phyloP scores from a whole-genome alignment of 2,113 vertebrate genomes.

The Sinocyclocheilus anophthalmus region DNA sequence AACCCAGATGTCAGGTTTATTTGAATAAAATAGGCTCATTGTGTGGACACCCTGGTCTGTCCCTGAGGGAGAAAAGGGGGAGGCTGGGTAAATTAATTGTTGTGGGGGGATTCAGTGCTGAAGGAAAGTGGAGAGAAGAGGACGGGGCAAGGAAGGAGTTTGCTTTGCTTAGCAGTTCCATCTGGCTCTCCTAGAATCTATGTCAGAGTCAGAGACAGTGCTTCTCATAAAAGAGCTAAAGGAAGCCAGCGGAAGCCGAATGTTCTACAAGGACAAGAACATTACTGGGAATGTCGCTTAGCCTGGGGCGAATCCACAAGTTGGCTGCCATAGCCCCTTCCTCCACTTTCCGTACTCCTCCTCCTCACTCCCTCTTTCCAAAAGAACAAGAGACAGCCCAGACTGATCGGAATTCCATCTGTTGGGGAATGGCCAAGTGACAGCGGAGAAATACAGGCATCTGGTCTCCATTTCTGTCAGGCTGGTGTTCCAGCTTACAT shows the following conservation, averaged over 20 bases:
- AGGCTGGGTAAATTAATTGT: constrained; percentile 52
- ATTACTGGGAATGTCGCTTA: constrained; percentile 99
- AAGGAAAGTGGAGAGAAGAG: constrained; percentile 54
- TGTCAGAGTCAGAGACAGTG: constrained; percentile 96
- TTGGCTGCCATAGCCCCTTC: constrained; percentile 88
- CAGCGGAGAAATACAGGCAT: constrained; percentile 91
- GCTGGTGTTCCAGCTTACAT: constrained; percentile 84
- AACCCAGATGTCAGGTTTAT: constrained; percentile 87
- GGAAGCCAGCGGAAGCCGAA: constrained; percentile 97
- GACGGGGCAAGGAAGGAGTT: constrained; percentile 73
- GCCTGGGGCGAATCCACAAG: constrained; percentile 91
- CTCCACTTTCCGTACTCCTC: constrained; percentile 76
- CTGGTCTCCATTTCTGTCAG: constrained; percentile 93
- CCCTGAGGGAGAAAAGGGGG: constrained; percentile 71
- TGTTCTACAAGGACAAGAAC: constrained; percentile 99
- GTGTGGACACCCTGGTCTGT: constrained; percentile 72
- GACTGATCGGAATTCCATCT: constrained; percentile 98
- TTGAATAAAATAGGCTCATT: constrained; percentile 88
- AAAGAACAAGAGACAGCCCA: constrained; percentile 65
- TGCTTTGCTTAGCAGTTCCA: constrained; percentile 85
- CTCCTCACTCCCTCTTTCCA: constrained; percentile 47
- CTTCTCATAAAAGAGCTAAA: constrained; percentile 98
- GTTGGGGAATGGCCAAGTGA: constrained; percentile 90
- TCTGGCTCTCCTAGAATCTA: constrained; percentile 94
- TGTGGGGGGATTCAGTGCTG: constrained; percentile 69